A percentile compares a stretch with the other conserved stretches of the same genome.
Evolutionary conservation across 2,888 invertebrate species (phyloP).

Genomic region (Lampropteryx suffumata): DNA sequence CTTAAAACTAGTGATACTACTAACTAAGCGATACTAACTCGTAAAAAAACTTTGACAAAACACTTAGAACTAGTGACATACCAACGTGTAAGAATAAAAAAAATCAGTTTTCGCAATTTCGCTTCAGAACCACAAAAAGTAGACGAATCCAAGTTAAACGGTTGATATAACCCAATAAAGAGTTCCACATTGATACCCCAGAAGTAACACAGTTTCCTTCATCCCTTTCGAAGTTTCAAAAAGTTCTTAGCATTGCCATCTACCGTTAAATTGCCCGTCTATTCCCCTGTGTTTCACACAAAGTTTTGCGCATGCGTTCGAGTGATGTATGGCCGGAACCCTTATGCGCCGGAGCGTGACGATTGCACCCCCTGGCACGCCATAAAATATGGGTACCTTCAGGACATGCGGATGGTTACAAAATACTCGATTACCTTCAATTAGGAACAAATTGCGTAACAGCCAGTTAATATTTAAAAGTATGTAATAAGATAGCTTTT

Average conservation of each 20-base stretch:
- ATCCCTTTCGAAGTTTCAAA: constrained; percentile 26
- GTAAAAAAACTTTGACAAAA: too few relatives aligned
- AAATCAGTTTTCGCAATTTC: too few relatives aligned
- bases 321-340: constrained; percentile 46
- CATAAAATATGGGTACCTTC: constrained; percentile 1
- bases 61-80: too few relatives aligned
- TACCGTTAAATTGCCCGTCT: constrained; percentile 48
- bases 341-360: constrained; percentile 46
- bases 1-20: too few relatives aligned
- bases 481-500: too few relatives aligned
- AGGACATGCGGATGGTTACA: too few relatives aligned
- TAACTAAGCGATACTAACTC: too few relatives aligned
- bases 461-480: too few relatives aligned
- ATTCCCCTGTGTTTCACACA: constrained; percentile 39
- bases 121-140: neutral
- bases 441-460: too few relatives aligned
- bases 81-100: too few relatives aligned
- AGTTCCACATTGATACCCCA: constrained; percentile 16
- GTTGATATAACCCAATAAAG: constrained; percentile 14
- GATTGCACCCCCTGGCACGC: constrained; percentile 27
- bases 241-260: constrained; percentile 38
- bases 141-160: neutral
- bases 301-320: constrained; percentile 47
- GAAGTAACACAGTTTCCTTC: constrained; percentile 8
- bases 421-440: too few relatives aligned